These are phyloP conservation scores for Diadegma fenestrale DNA, from an alignment of 2,888 invertebrate species.

Conservation along the genomic window DNA sequence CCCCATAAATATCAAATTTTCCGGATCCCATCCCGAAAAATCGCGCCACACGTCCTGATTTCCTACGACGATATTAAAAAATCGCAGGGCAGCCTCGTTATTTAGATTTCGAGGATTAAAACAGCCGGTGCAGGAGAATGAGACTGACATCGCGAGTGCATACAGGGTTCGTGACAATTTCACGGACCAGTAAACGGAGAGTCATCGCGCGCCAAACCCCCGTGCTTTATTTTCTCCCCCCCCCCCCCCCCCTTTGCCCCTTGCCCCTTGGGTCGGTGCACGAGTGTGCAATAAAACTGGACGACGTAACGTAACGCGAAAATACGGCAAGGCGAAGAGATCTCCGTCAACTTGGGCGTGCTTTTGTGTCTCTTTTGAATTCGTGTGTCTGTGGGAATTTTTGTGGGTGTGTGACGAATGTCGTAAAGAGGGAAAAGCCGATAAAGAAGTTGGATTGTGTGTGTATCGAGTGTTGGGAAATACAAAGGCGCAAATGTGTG, in stretches of 20 bases:
- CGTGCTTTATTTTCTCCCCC: neutral
- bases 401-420: slow-evolving; percentile 57
- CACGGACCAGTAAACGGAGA: slow-evolving; percentile 61
- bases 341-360: neutral
- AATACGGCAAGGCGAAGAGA: slow-evolving; percentile 41
- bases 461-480: slow-evolving; percentile 49
- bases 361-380: slow-evolving; percentile 15
- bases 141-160: slow-evolving; percentile 12
- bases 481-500: slow-evolving; percentile 33
- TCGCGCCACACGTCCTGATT: too few species aligned
- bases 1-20: too few species aligned
- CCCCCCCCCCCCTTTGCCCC: too few species aligned
- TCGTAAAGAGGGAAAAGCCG: slow-evolving; percentile 72
- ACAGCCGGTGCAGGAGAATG: slow-evolving; percentile 46
- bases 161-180: slow-evolving; percentile 58
- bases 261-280: neutral
- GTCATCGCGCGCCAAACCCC: slow-evolving; percentile 34
- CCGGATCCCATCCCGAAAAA: too few species aligned
- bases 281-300: slow-evolving; percentile 73
- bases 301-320: slow-evolving; percentile 69
- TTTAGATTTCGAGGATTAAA: slow-evolving; percentile 55
- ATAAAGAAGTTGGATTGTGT: slow-evolving; percentile 70
- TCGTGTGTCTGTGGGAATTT: slow-evolving; percentile 9
- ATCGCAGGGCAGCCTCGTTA: slow-evolving; percentile 50
- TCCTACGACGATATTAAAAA: too few species aligned